phyloP scores from a whole-genome alignment of 2,113 vertebrate species.

The Turdus rufiventris region DNA sequence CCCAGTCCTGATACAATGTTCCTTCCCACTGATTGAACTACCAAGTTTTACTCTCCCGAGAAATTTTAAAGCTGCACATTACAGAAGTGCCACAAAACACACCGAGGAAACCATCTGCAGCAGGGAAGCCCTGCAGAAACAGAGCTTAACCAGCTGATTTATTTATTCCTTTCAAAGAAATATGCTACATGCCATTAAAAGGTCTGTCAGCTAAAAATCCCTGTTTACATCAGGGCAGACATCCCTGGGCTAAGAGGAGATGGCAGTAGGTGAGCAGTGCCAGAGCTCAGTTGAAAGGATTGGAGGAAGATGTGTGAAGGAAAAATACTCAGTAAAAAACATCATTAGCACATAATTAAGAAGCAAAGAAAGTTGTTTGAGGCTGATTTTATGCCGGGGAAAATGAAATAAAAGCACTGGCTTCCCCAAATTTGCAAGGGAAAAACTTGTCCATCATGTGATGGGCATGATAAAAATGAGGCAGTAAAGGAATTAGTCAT shows the following conservation, averaged over 20 bases:
- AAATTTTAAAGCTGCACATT: not conserved
- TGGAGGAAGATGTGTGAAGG: not conserved
- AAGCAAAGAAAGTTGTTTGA: not conserved
- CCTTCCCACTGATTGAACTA: not conserved
- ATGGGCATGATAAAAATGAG: not conserved
- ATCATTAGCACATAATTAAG: not conserved
- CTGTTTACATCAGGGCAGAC: not conserved
- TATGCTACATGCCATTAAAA: not conserved
- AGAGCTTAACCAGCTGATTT: not conserved
- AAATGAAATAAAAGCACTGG: not conserved
- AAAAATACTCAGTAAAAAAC: not conserved
- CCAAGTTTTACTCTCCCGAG: not conserved
- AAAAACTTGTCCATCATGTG: rapidly evolving
- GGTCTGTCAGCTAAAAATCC: not conserved
- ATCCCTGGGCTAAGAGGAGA: not conserved
- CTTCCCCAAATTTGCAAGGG: not conserved
- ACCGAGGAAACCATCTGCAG: not conserved
- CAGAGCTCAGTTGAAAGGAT: not conserved
- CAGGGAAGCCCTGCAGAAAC: not conserved
- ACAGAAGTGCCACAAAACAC: not conserved
- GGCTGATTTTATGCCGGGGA: not conserved
- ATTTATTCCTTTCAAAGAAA: not conserved
- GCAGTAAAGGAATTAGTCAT: not conserved
- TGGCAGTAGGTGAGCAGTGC: rapidly evolving
- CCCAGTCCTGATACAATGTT: not conserved